Evolutionary conservation across 2,113 vertebrate genomes (phyloP).

Genomic region (Toxotes chatareus): DNA sequence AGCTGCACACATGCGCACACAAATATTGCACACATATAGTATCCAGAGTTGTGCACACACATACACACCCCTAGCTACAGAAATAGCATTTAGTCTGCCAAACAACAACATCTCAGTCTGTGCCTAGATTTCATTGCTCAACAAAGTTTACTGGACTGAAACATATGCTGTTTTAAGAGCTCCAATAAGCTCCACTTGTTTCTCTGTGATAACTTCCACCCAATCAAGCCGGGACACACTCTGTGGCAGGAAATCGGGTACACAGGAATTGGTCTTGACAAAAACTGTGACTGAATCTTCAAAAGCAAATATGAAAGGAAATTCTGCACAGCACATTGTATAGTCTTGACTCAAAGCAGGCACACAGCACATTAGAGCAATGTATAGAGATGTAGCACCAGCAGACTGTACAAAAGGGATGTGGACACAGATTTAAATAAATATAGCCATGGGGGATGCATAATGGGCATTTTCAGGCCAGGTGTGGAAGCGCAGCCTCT

Average conservation of each 20-base stretch:
- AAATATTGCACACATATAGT: not conserved
- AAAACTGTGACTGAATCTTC: not conserved
- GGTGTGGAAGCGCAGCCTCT: slow-evolving; percentile 31
- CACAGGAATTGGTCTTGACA: not conserved
- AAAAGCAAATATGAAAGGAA: slow-evolving; percentile 14
- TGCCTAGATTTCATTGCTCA: not conserved
- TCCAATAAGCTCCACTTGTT: slow-evolving; percentile 6
- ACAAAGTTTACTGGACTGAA: slow-evolving; percentile 30
- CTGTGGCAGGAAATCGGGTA: not conserved
- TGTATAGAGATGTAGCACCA: slow-evolving; percentile 44
- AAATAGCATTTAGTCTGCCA: not conserved
- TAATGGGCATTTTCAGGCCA: slow-evolving; percentile 62
- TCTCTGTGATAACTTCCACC: slow-evolving; percentile 29
- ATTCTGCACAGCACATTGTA: not conserved
- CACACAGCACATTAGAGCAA: slow-evolving; percentile 21
- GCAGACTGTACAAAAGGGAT: slow-evolving; percentile 20
- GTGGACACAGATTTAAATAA: slow-evolving; percentile 53
- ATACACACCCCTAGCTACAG: not conserved
- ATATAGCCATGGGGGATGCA: slow-evolving; percentile 43
- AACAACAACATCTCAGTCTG: not conserved
- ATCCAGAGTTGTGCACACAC: not conserved
- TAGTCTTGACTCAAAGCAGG: slow-evolving; percentile 23
- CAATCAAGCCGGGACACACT: slow-evolving; percentile 5
- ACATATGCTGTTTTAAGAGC: not conserved
- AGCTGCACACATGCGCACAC: not conserved